These are phyloP conservation scores for Spheniscus humboldti DNA, from an alignment of 2,797 vertebrate species.

Conservation along the genomic window DNA sequence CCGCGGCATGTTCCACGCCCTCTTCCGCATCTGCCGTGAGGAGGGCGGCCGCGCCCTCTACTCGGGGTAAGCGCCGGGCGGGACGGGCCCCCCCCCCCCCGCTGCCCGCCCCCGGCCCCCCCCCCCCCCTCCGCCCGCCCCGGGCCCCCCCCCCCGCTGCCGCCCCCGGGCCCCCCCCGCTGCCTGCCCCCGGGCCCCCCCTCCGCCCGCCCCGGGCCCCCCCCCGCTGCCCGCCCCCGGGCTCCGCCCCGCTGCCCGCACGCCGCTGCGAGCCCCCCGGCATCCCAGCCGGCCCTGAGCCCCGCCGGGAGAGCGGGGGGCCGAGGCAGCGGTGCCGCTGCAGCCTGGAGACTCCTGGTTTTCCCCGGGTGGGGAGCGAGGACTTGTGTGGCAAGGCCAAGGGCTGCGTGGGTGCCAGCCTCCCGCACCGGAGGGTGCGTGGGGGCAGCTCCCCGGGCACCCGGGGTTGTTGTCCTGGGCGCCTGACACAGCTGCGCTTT, in stretches of 20 bases:
- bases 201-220: no score
- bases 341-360: background rate
- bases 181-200: no score
- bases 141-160: no score
- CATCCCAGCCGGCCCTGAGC: background rate
- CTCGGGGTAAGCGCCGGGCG: constrained; percentile 81
- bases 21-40: constrained; percentile 89
- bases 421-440: accelerated
- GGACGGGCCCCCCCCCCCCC: no score
- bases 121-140: no score
- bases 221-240: no score
- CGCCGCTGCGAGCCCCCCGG: background rate
- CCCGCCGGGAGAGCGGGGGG: no score
- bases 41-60: constrained; percentile 89
- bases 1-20: constrained; percentile 93
- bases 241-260: no score
- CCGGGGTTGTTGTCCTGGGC: background rate
- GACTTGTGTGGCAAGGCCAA: no score
- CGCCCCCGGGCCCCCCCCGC: no score
- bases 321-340: background rate
- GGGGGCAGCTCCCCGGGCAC: background rate
- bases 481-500: background rate
- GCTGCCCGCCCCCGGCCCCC: no score
- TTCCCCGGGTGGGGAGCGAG: background rate
- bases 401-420: background rate